A percentile compares a stretch with the other conserved stretches of the same genome.
These are phyloP conservation scores for Acanthosoma haemorrhoidale DNA, from an alignment of 2,888 invertebrate species.

Conservation along the genomic window DNA sequence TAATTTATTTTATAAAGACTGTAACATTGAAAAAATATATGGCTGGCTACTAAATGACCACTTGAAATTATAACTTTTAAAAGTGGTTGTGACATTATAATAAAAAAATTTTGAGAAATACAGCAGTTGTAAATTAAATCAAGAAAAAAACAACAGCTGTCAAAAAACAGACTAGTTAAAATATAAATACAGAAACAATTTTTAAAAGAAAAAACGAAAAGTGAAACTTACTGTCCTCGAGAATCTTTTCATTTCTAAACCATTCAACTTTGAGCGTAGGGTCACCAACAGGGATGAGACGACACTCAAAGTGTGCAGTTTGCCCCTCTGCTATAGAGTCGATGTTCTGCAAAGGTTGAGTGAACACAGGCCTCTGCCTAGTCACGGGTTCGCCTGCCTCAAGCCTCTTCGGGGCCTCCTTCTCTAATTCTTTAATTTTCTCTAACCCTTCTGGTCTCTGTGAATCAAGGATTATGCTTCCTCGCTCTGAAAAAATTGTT, in stretches of 20 bases:
- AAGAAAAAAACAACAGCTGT: too few relatives aligned
- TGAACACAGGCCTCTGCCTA: conserved; percentile 88
- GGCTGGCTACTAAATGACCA: too few relatives aligned
- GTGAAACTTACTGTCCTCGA: conserved; percentile 68
- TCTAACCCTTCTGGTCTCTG: conserved; percentile 93
- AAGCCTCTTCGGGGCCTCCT: conserved; percentile 70
- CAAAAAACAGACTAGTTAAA: too few relatives aligned
- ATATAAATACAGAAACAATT: too few relatives aligned
- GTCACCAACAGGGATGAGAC: conserved; percentile 90
- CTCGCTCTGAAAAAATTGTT: conserved; percentile 57
- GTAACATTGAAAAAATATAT: too few relatives aligned
- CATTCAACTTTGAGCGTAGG: conserved; percentile 89
- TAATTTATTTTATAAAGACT: too few relatives aligned
- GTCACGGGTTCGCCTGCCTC: conserved; percentile 76
- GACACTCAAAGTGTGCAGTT: conserved; percentile 92
- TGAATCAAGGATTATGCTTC: conserved; percentile 80
- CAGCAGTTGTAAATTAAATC: too few relatives aligned
- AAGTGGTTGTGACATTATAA: too few relatives aligned
- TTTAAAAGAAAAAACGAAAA: too few relatives aligned
- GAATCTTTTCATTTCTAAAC: conserved; percentile 86
- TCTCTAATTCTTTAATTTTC: conserved; percentile 83
- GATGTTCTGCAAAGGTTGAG: conserved; percentile 86
- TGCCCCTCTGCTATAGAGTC: conserved; percentile 81
- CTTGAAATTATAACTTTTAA: too few relatives aligned
- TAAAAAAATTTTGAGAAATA: too few relatives aligned